phyloP scores from a whole-genome alignment of 2,888 invertebrate species.

The Machimus atricapillus region DNA sequence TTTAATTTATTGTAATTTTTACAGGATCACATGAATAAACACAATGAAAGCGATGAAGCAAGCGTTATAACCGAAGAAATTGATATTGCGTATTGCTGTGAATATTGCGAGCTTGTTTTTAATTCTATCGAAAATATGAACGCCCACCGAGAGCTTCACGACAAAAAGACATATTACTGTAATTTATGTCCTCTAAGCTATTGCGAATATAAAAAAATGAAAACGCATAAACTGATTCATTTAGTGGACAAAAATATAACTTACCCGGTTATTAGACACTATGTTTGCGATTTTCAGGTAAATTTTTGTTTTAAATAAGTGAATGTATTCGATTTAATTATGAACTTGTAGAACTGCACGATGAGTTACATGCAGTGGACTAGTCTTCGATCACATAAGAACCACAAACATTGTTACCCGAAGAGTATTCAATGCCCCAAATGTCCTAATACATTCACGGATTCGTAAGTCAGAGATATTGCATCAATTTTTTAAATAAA shows the following conservation, averaged over 20 bases:
- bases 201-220: slow-evolving; percentile 48
- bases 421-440: slow-evolving; percentile 17
- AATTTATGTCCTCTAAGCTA: slow-evolving; percentile 46
- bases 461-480: slow-evolving; percentile 25
- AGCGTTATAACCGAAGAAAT: background rate
- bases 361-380: slow-evolving; percentile 56
- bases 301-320: background rate
- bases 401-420: slow-evolving; percentile 34
- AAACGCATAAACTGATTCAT: slow-evolving; percentile 51
- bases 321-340: background rate
- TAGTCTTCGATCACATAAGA: slow-evolving; percentile 56
- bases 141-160: slow-evolving; percentile 51
- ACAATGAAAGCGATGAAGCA: background rate
- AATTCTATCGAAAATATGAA: slow-evolving; percentile 51
- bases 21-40: background rate
- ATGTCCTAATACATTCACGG: slow-evolving; percentile 20
- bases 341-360: slow-evolving; percentile 52
- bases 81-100: background rate
- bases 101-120: slow-evolving; percentile 54
- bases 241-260: slow-evolving; percentile 47
- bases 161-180: slow-evolving; percentile 41
- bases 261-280: slow-evolving; percentile 49
- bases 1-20: background rate
- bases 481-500: background rate
- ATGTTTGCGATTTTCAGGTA: slow-evolving; percentile 56